Conservation (phyloP, 2,888 invertebrate species). For the Lasius platythorax region DNA sequence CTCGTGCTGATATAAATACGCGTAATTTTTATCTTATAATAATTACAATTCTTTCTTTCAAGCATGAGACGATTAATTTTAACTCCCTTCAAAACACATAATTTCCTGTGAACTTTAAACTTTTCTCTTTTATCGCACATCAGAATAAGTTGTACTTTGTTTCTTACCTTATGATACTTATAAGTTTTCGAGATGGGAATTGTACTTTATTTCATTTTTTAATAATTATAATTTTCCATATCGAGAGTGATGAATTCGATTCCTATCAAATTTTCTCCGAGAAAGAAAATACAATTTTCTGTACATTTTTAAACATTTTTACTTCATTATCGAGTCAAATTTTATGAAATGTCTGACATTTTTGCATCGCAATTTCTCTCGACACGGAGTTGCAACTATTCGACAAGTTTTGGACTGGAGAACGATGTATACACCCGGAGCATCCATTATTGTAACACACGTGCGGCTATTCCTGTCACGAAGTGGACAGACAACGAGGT, state of each 20-base stretch:
- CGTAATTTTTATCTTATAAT: not conserved
- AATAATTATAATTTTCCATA: not conserved
- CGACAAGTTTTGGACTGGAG: conserved; percentile 24
- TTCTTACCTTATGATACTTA: not conserved
- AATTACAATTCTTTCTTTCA: not conserved
- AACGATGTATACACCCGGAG: not conserved
- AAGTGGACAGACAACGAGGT: conserved; percentile 64
- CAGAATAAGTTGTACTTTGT: not conserved
- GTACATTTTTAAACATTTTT: not conserved
- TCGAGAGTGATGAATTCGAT: not conserved
- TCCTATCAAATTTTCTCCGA: conserved; percentile 6
- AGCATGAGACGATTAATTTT: not conserved
- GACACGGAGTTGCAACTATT: not conserved
- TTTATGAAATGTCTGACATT: not conserved
- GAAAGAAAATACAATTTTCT: not conserved
- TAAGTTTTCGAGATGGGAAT: not conserved
- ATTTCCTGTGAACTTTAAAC: not conserved
- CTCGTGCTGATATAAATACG: not conserved
- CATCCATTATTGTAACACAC: conserved; percentile 64
- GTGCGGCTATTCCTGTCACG: conserved; percentile 57
- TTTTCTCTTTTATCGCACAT: not conserved
- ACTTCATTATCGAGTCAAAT: not conserved
- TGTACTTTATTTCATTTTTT: not conserved
- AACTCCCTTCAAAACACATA: not conserved
- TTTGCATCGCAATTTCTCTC: not conserved